Evolutionary conservation across 2,888 invertebrate genomes (phyloP), one percentile per base, ranked within the genome.

Genomic region (Silvanus unidentatus): DNA sequence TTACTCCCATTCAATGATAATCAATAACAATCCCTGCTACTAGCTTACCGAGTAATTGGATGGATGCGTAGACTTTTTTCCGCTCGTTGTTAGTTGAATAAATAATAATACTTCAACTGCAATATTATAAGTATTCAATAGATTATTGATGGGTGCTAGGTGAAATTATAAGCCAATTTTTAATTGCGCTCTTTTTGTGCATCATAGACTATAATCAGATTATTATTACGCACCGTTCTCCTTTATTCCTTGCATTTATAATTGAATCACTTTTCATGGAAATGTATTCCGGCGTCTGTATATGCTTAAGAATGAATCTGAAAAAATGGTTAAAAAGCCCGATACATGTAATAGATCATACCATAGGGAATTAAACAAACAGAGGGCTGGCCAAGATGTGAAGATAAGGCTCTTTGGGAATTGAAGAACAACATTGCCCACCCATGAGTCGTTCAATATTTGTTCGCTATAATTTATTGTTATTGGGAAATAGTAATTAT

Each of bases 401-500:
- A 41, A 57, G 66, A 66, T 66, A 66, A 58, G 35, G 57, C 51
- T 46, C 59, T 53, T 62, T 58, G 56, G 63, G 63, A 66, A 64
- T 66, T 65, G 63, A 63, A 66, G 65, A 66, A 63, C 57, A 56
- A 54, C 58, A 57, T 58, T 66, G 68, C 68, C 68, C 68, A 68
- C 66, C 66, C 66, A 64, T 64, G 66, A 64, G 54, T 61, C 59
- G 63, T 61, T 57, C 60, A 56, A 63, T 62, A 62, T 66, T 64
- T 62, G 62, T 60, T 55, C 50, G 51, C 45, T 49, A 43, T 53
- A 51, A 67, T 67, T 67, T 65, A 67, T 66, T 61, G 65, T 62
- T 63, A 65, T 66, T 62, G 64, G 53, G 59, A 60, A 65, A 64
- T 62, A 62, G 63, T 63, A 67, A 65, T 66, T 64, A 65, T 64